Conservation (phyloP, 2,888 invertebrate species). For the Myopa tessellatipennis region DNA sequence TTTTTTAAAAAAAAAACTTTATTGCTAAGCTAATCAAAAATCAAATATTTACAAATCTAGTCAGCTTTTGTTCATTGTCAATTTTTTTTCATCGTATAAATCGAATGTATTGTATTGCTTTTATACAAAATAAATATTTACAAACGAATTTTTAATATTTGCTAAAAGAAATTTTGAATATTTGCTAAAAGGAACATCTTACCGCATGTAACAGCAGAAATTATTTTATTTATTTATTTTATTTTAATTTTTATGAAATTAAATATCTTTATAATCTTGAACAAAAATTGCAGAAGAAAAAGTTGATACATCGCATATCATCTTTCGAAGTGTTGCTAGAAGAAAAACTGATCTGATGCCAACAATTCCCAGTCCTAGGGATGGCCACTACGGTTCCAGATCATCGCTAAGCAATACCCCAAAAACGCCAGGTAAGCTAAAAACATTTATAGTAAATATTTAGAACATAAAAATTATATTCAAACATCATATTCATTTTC, state of each 20-base stretch:
- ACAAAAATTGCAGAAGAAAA: constrained; percentile 64
- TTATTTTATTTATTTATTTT: neutral
- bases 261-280: constrained; percentile 35
- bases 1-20: too few species aligned
- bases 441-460: neutral
- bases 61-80: too few species aligned
- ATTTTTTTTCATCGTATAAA: too few species aligned
- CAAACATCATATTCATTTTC: too few species aligned
- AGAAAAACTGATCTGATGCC: constrained; percentile 92
- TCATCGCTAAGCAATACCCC: constrained; percentile 69
- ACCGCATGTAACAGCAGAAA: constrained; percentile 20
- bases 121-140: constrained; percentile 5
- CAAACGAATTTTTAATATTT: constrained; percentile 10
- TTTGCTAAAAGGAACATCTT: neutral
- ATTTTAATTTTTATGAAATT: constrained; percentile 7
- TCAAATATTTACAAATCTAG: too few species aligned
- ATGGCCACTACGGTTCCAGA: constrained; percentile 70
- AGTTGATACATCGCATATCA: constrained; percentile 70
- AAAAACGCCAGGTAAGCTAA: constrained; percentile 68
- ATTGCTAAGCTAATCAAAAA: too few species aligned
- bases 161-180: neutral
- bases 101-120: too few species aligned
- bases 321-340: constrained; percentile 84
- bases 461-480: too few species aligned
- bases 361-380: constrained; percentile 82